A percentile compares a stretch with the other conserved stretches of the same genome.
Evolutionary conservation across 2,797 vertebrate genomes (phyloP).

Genomic region (Myiotriccus ornatus): DNA sequence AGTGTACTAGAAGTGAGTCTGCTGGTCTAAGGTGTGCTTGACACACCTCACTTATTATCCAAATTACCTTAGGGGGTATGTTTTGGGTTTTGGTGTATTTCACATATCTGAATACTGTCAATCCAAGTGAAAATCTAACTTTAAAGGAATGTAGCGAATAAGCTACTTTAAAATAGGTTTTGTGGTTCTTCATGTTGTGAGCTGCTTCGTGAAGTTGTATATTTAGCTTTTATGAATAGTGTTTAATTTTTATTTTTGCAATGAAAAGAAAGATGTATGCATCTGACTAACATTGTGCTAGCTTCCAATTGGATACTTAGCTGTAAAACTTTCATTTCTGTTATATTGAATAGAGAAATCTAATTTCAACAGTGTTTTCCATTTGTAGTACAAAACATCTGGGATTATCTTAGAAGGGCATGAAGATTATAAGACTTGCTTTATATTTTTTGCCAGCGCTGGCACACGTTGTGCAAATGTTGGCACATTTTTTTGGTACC

Average conservation of each 20-base stretch:
- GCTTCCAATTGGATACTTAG: background rate
- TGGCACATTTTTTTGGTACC: background rate
- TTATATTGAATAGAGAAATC: background rate
- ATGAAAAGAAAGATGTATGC: background rate
- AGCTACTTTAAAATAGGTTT: background rate
- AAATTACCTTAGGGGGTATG: background rate
- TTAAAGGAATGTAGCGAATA: background rate
- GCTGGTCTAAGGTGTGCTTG: background rate
- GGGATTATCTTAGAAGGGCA: background rate
- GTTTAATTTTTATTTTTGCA: background rate
- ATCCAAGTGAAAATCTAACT: background rate
- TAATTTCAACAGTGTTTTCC: background rate
- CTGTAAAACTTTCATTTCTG: background rate
- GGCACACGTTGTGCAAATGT: background rate
- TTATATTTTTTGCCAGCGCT: background rate
- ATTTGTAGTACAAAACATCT: background rate
- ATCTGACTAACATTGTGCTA: background rate
- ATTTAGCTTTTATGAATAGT: background rate
- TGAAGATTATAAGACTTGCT: background rate
- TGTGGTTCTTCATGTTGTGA: background rate
- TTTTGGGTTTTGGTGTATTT: slow-evolving; percentile 19
- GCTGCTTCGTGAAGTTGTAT: background rate
- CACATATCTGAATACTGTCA: background rate
- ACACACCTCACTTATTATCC: background rate
- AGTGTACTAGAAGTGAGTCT: background rate